Conservation (phyloP, 2,888 invertebrate genomes). For the Eutolmus rufibarbis region DNA sequence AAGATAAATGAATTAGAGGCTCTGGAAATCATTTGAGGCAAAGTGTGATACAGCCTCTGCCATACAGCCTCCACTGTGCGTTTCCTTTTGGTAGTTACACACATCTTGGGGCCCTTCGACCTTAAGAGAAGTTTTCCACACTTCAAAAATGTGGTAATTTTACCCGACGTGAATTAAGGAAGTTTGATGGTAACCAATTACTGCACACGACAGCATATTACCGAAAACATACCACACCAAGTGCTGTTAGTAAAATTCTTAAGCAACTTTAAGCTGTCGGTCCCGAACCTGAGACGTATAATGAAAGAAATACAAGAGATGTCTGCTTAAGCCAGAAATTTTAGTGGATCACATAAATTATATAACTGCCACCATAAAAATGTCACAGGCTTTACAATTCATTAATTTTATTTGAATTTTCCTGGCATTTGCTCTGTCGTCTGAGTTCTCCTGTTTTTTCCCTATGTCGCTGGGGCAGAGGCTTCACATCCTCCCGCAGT, state of each 20-base stretch:
- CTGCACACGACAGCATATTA: constrained; percentile 1
- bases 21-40: neutral
- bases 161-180: constrained; percentile 4
- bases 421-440: constrained; percentile 25
- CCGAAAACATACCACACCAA: neutral
- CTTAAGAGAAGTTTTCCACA: neutral
- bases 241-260: neutral
- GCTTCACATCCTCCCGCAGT: neutral
- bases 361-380: constrained; percentile 40
- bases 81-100: neutral
- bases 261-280: constrained; percentile 10
- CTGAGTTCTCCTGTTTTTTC: neutral
- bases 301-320: constrained; percentile 8
- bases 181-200: constrained; percentile 30
- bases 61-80: neutral
- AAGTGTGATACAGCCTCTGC: neutral
- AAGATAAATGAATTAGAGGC: neutral
- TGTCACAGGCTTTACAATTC: constrained; percentile 43
- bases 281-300: constrained; percentile 2
- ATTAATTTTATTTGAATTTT: constrained; percentile 43
- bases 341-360: constrained; percentile 38
- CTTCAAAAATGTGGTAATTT: neutral
- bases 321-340: constrained; percentile 37
- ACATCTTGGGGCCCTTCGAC: neutral
- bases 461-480: neutral